Percentiles rank a stretch among this genome's conserved stretches.
Evolutionary conservation across 2,888 invertebrate species (phyloP).

Genomic region (Meloe dianella): DNA sequence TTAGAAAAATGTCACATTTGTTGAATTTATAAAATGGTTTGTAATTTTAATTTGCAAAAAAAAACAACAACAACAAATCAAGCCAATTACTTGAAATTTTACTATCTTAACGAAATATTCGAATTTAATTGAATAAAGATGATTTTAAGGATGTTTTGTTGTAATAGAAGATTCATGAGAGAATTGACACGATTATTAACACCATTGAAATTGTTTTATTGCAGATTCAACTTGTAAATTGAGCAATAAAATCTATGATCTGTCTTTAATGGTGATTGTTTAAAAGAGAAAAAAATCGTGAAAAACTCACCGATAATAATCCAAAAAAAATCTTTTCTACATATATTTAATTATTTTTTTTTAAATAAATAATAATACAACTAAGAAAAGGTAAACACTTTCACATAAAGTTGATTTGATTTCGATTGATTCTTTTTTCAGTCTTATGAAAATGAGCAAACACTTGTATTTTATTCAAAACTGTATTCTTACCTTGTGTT

Average conservation of each 20-base stretch:
- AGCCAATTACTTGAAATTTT: no score
- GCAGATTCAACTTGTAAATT: not conserved
- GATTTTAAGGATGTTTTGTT: not conserved
- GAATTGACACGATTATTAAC: no score
- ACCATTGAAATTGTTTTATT: no score
- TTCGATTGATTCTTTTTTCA: not conserved
- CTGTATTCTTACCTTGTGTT: conserved; percentile 22
- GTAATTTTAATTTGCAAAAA: no score
- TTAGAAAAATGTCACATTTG: not conserved
- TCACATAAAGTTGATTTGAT: not conserved
- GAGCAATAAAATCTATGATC: not conserved
- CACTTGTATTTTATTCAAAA: not conserved
- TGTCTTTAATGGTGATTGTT: not conserved
- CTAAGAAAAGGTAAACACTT: not conserved
- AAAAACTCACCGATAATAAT: conserved; percentile 5
- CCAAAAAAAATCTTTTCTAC: not conserved
- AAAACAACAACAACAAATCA: no score
- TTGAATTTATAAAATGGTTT: not conserved
- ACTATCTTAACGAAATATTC: no score
- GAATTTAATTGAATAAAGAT: not conserved
- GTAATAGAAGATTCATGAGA: no score
- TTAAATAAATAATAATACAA: not conserved
- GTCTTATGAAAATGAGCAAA: not conserved
- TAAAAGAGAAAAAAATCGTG: not conserved
- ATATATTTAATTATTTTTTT: not conserved